Percentiles rank a stretch among this genome's conserved stretches.
Conservation (phyloP, 2,888 invertebrate genomes). For the Tridacna gigas region DNA sequence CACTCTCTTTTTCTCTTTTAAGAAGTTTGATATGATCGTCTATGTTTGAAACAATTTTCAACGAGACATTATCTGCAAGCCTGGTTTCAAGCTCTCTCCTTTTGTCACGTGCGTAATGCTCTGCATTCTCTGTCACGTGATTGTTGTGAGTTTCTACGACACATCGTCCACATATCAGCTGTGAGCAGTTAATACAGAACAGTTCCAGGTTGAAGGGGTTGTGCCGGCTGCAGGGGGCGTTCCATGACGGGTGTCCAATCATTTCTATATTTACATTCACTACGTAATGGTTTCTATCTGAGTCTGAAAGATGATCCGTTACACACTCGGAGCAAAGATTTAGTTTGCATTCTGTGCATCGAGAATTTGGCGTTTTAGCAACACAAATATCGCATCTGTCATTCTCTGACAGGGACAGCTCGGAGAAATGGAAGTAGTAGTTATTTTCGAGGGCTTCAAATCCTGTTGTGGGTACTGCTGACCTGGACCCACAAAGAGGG, state of each 20-base stretch:
- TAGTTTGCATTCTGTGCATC: slow-evolving; percentile 48
- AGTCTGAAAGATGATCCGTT: slow-evolving; percentile 31
- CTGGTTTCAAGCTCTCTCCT: slow-evolving; percentile 34
- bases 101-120: slow-evolving; percentile 42
- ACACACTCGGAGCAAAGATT: slow-evolving; percentile 53
- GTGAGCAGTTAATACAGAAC: slow-evolving; percentile 54
- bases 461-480: slow-evolving; percentile 32
- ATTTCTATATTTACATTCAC: slow-evolving; percentile 48
- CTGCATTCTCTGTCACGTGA: slow-evolving; percentile 55
- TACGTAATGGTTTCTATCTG: slow-evolving; percentile 38
- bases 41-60: slow-evolving; percentile 31
- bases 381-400: slow-evolving; percentile 43
- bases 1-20: slow-evolving; percentile 32
- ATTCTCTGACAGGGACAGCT: slow-evolving; percentile 49
- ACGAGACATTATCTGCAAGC: slow-evolving; percentile 21
- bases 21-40: slow-evolving; percentile 38
- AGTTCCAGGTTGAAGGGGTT: slow-evolving; percentile 54
- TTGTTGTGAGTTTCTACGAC: slow-evolving; percentile 44
- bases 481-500: slow-evolving; percentile 40
- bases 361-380: slow-evolving; percentile 19
- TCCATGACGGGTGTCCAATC: slow-evolving; percentile 34
- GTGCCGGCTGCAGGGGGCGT: slow-evolving; percentile 44
- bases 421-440: slow-evolving; percentile 47
- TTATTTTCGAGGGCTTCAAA: slow-evolving; percentile 52
- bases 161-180: slow-evolving; percentile 61